Base-by-base conservation (phyloP, 2,888 invertebrate genomes). In the Tinea semifulvella region DNA sequence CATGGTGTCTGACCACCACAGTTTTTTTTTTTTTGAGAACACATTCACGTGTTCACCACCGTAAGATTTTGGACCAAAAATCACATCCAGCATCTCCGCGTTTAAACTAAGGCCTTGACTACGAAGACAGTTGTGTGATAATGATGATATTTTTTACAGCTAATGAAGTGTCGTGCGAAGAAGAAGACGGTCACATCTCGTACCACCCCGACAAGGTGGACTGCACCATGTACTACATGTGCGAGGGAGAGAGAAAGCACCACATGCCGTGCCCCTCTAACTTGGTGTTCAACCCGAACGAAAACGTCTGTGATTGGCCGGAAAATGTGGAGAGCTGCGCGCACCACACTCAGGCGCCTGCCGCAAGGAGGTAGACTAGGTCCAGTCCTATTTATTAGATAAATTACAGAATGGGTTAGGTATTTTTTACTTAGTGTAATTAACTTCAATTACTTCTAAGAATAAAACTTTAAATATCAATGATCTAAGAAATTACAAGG, bases 301-400 rank as follows among this genome's bases (percentile, higher is more conserved):
- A 96, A 63, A 95, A 94, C 61, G 96, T 96, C 7, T 96, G 96
- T 65, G 96, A 96, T 75, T 96, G 96, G 96, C 94, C 95, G 0
- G 95, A 95, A 61, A 96, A 95, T 60, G 96, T 96, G 1, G 94
- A 93, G 65, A 91, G 93, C 14, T 96, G 96, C 49, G 58, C 63
- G 20, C 82, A 82, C 46, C 82, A 82, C 59, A 82, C 82, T 13
- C 80, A 76, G 61, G 80, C 82, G 0, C 82, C 82, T 0, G 71
- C 82, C 1, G 71, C 77, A 42, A 68, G 61, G 52, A 71, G 81
- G 62, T 80, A 77, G 57, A 46, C 25, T 36, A 18, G 18, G 10
- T 18, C 16, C 4, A 22, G 13, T 18, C 16, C 5, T 25, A 20
- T 25, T 40, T 40, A 40, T 40, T 25, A 40, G 8, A 14, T 40